phyloP scores from a whole-genome alignment of 2,113 vertebrate species.

The Pollimyrus isidori region DNA sequence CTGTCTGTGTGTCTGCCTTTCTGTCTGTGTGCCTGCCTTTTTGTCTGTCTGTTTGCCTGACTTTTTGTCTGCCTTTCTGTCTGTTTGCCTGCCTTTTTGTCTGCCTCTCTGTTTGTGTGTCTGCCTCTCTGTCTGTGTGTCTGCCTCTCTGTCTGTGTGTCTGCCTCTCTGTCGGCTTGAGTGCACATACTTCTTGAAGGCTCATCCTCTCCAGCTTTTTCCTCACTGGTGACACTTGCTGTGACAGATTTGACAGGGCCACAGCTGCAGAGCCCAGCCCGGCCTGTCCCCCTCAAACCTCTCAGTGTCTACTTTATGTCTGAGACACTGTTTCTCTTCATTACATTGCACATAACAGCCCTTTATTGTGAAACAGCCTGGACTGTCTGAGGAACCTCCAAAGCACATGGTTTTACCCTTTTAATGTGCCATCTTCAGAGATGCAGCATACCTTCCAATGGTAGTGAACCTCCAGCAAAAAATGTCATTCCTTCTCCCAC shows the following conservation, averaged over 20 bases:
- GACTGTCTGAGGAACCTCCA: neutral
- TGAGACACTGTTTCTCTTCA: neutral
- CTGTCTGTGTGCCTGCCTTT: no score
- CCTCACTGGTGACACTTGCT: neutral
- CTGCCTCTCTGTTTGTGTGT: no score
- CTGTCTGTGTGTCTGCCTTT: no score
- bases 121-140: no score
- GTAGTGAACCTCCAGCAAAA: neutral
- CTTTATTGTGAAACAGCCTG: neutral
- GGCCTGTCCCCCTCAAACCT: neutral
- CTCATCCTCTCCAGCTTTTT: neutral
- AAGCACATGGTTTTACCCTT: neutral
- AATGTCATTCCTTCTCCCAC: neutral
- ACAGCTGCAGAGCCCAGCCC: neutral
- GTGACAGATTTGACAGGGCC: neutral
- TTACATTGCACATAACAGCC: neutral
- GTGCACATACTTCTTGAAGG: no score
- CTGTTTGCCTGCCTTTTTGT: neutral
- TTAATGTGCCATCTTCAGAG: neutral
- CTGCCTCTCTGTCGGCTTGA: no score
- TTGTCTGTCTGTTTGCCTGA: no score
- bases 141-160: no score
- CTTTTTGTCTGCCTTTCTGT: no score
- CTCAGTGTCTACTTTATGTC: neutral
- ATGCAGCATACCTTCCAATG: neutral